phyloP scores from a whole-genome alignment of 2,113 vertebrate genomes.

The Peucedramus taeniatus region DNA sequence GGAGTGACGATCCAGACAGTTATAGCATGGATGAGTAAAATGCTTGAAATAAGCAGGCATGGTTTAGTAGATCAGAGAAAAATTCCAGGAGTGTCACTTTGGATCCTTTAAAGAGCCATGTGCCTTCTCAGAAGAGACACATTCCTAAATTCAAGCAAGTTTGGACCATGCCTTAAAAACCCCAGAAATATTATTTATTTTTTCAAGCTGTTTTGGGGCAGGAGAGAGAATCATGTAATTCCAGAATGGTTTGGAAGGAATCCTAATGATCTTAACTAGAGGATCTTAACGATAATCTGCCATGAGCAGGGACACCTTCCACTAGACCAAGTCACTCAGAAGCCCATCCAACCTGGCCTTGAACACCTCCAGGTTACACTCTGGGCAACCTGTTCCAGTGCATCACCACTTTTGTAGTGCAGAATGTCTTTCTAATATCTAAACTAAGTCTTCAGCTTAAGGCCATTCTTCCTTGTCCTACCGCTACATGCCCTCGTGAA shows the following conservation, averaged over 20 bases:
- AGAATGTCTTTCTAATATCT: background rate
- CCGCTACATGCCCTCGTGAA: background rate
- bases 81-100: background rate
- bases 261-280: background rate
- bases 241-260: background rate
- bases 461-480: background rate
- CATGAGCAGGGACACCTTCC: background rate
- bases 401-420: background rate
- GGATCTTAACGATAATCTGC: fast-evolving
- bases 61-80: background rate
- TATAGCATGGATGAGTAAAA: background rate
- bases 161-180: background rate
- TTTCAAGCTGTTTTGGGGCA: background rate
- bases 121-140: background rate
- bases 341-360: background rate
- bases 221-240: background rate
- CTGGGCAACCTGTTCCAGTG: background rate
- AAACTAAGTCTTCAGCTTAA: background rate
- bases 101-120: background rate
- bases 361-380: background rate
- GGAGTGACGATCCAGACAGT: background rate
- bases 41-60: background rate
- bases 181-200: background rate
- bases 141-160: background rate
- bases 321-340: background rate